Conservation (phyloP, 2,888 invertebrate species). For the Rhorus exstirpatorius region DNA sequence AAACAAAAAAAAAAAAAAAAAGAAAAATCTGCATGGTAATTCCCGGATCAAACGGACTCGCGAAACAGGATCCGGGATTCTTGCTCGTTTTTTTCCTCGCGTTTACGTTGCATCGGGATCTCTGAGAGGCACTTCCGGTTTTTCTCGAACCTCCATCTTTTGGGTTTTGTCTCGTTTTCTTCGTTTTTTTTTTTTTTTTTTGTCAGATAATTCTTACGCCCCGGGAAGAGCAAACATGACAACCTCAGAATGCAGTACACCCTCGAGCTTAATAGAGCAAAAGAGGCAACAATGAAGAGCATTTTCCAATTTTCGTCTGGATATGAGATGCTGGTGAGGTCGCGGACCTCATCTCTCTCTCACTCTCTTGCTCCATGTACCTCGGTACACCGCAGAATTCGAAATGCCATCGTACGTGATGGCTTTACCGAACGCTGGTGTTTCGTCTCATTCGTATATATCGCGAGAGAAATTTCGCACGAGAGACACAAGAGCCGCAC, state of each 20-base stretch:
- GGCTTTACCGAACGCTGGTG: slow-evolving; percentile 63
- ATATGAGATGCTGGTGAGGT: slow-evolving; percentile 75
- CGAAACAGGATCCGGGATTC: not conserved
- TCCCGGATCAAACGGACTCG: too few species aligned
- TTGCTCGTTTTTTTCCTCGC: not conserved
- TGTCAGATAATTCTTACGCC: slow-evolving; percentile 20
- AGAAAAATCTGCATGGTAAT: too few species aligned
- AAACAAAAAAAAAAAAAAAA: too few species aligned
- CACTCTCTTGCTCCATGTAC: slow-evolving; percentile 40
- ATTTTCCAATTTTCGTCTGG: slow-evolving; percentile 83
- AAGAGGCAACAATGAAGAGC: slow-evolving; percentile 73
- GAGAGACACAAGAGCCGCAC: not conserved
- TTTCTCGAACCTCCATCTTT: slow-evolving; percentile 18
- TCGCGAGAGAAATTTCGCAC: slow-evolving; percentile 40
- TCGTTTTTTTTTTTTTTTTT: too few species aligned
- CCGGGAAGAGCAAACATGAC: slow-evolving; percentile 29
- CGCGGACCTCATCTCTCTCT: slow-evolving; percentile 71
- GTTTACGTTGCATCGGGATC: not conserved
- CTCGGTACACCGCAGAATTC: slow-evolving; percentile 64
- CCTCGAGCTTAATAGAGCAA: slow-evolving; percentile 65
- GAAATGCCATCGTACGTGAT: slow-evolving; percentile 70
- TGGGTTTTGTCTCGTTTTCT: slow-evolving; percentile 22
- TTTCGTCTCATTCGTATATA: slow-evolving; percentile 48
- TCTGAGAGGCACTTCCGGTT: slow-evolving; percentile 8
- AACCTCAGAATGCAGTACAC: slow-evolving; percentile 58